Conservation (phyloP, 2,888 invertebrate species). For the Synergus itoensis region DNA sequence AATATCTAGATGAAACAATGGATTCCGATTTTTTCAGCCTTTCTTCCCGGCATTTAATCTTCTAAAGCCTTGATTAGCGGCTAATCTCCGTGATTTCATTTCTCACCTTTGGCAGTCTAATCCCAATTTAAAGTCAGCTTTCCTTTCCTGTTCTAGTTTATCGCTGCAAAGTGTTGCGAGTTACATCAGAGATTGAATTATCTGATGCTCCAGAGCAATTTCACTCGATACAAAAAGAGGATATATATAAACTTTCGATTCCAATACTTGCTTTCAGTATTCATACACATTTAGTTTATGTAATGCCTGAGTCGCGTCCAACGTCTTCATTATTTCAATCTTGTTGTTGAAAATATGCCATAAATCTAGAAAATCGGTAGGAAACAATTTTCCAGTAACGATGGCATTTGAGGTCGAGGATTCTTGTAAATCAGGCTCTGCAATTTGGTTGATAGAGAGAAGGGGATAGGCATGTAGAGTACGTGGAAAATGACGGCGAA, state of each 20-base stretch:
- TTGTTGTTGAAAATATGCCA: background rate
- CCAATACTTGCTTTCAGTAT: background rate
- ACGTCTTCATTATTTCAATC: constrained; percentile 29
- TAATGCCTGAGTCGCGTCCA: background rate
- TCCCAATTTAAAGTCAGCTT: constrained; percentile 25
- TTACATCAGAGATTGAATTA: constrained; percentile 18
- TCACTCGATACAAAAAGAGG: background rate
- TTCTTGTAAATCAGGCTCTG: constrained; percentile 11
- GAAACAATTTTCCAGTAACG: constrained; percentile 11
- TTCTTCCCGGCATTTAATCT: constrained; percentile 1
- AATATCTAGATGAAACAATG: background rate
- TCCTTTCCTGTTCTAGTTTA: constrained; percentile 24
- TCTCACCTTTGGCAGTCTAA: constrained; percentile 18
- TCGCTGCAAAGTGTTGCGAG: background rate
- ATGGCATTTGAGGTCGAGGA: constrained; percentile 24
- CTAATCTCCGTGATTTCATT: constrained; percentile 14
- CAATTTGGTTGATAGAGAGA: constrained; percentile 20
- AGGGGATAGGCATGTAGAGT: background rate
- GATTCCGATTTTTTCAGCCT: background rate
- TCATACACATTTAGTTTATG: background rate
- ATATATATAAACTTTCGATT: background rate
- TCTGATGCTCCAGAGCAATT: constrained; percentile 27
- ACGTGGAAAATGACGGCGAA: constrained; percentile 25
- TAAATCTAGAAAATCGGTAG: constrained; percentile 33
- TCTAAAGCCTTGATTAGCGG: background rate